These are phyloP conservation scores for Ochotona curzoniae DNA, from an alignment of 2,113 vertebrate genomes.

Conservation along the genomic window DNA sequence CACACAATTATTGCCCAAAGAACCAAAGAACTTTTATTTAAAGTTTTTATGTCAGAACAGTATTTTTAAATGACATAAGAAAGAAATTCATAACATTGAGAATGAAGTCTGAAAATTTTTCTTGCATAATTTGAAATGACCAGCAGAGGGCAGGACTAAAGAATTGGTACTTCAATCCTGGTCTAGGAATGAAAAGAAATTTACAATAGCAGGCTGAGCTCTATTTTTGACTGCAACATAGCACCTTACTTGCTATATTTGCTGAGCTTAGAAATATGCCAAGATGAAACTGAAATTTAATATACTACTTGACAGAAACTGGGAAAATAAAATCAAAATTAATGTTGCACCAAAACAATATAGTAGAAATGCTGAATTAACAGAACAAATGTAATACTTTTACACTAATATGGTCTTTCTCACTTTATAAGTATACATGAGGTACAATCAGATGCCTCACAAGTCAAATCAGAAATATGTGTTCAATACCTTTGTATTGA, in stretches of 20 bases:
- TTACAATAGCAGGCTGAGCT: conserved; percentile 26
- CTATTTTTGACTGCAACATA: conserved; percentile 59
- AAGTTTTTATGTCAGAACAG: no score
- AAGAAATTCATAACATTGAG: neutral
- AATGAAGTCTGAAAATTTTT: neutral
- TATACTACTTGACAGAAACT: neutral
- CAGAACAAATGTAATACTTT: neutral
- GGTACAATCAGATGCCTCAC: neutral
- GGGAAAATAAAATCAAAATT: neutral
- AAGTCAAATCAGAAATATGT: conserved; percentile 12
- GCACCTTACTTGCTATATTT: conserved; percentile 39
- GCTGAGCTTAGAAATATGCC: neutral
- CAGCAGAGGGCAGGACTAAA: conserved; percentile 67
- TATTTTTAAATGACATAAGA: no score
- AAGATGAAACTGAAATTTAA: neutral
- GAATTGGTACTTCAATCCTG: neutral
- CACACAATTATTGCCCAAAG: no score
- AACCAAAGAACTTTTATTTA: no score
- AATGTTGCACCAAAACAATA: neutral
- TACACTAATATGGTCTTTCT: neutral
- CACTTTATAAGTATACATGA: neutral
- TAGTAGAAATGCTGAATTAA: neutral
- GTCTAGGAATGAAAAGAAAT: neutral
- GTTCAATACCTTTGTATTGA: neutral
- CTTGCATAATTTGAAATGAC: conserved; percentile 20